phyloP scores from a whole-genome alignment of 1,140 invertebrate genomes.

The Trachymyrmex cornetzi region DNA sequence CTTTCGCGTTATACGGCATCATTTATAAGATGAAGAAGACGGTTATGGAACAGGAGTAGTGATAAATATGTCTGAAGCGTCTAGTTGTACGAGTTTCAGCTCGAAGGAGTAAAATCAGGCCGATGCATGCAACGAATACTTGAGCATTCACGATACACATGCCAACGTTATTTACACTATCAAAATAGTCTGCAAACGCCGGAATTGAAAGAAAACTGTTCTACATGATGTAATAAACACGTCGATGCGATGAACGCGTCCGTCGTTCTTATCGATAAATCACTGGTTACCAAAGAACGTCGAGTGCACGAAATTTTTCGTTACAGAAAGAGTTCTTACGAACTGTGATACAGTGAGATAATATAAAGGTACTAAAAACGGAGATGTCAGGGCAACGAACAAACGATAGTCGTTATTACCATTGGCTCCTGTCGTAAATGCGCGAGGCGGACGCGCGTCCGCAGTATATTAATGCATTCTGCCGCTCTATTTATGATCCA shows the following conservation, averaged over 20 bases:
- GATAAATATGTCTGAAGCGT: constrained; percentile 76
- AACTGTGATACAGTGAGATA: not conserved
- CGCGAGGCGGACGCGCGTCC: constrained; percentile 16
- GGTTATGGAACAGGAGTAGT: constrained; percentile 72
- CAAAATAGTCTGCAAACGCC: constrained; percentile 9
- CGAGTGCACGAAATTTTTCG: constrained; percentile 16
- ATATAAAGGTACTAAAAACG: constrained; percentile 72
- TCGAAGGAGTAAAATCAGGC: constrained; percentile 50
- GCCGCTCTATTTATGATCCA: constrained; percentile 60
- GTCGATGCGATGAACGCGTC: not conserved
- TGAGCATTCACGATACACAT: not conserved
- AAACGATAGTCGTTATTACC: constrained; percentile 74
- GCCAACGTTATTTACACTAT: constrained; percentile 19
- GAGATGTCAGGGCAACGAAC: constrained; percentile 64
- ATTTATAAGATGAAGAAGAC: constrained; percentile 74
- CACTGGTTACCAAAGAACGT: constrained; percentile 41
- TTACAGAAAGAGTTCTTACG: constrained; percentile 11
- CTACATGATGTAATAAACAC: constrained; percentile 2
- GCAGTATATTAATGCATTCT: constrained; percentile 66
- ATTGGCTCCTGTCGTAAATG: constrained; percentile 62
- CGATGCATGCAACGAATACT: constrained; percentile 37
- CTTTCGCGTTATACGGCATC: constrained; percentile 71
- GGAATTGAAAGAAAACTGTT: constrained; percentile 15
- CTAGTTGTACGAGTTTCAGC: constrained; percentile 59
- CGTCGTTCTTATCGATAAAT: constrained; percentile 61